A percentile compares a stretch with the other conserved stretches of the same genome.
phyloP scores from a whole-genome alignment of 2,888 invertebrate species.

The Bursaphelenchus okinawaensis region DNA sequence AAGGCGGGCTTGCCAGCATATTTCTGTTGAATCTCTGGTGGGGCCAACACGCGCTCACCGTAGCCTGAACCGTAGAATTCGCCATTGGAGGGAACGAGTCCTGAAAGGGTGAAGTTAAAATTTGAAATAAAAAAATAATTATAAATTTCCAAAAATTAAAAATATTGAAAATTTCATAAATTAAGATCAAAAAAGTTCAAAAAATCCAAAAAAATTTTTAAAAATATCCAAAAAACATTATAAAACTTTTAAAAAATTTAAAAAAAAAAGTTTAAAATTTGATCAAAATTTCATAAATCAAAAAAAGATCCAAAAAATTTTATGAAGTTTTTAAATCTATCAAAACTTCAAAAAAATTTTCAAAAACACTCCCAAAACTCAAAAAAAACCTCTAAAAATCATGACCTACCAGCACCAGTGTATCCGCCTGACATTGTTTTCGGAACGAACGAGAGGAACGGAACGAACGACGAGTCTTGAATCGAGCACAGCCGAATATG shows the following conservation, averaged over 20 bases:
- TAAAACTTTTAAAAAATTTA: not conserved
- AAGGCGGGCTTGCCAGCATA: conserved; percentile 21
- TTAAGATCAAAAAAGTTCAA: not conserved
- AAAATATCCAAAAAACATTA: not conserved
- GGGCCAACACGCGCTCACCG: conserved; percentile 16
- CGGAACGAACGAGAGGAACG: not conserved
- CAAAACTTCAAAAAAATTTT: not conserved
- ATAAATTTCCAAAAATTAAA: not conserved
- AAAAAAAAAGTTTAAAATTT: not conserved
- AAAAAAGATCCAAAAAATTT: not conserved
- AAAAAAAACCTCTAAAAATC: not conserved
- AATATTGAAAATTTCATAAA: not conserved
- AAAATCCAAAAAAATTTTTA: not conserved
- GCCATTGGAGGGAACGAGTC: not conserved
- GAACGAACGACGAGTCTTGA: not conserved
- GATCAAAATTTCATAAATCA: not conserved
- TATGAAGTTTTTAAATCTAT: not conserved
- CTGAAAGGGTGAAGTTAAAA: not conserved
- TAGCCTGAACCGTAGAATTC: conserved; percentile 11
- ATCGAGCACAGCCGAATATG: not conserved
- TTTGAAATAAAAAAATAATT: not conserved
- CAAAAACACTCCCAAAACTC: not conserved
- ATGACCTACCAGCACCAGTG: not conserved
- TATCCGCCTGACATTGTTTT: not conserved
- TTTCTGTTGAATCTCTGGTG: conserved; percentile 18